Evolutionary conservation across 1,140 invertebrate species (phyloP).

Genomic region (Asobara japonica): DNA sequence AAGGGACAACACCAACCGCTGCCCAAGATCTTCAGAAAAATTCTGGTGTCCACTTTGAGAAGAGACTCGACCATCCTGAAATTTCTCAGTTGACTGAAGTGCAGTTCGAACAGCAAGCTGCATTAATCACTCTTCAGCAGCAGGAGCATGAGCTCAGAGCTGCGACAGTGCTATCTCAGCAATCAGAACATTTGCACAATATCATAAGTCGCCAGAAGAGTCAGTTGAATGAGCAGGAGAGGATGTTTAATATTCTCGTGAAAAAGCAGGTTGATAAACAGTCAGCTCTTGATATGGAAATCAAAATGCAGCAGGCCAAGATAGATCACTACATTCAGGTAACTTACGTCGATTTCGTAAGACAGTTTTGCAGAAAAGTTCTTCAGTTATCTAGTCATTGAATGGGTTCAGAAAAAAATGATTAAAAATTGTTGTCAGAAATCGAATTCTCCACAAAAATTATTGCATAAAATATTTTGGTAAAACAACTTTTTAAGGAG

Average conservation of each 20-base stretch:
- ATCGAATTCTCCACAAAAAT: no score
- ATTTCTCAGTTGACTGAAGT: constrained; percentile 40
- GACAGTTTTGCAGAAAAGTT: no score
- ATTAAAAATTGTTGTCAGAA: no score
- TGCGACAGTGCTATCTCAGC: constrained; percentile 49
- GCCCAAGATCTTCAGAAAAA: not conserved
- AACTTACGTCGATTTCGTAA: no score
- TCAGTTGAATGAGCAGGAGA: constrained; percentile 51
- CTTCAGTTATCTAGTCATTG: no score
- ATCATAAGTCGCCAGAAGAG: constrained; percentile 48
- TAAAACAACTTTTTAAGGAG: no score
- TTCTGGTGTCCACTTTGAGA: not conserved
- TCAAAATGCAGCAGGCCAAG: constrained; percentile 57
- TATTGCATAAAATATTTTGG: no score
- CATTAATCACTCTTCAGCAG: constrained; percentile 54
- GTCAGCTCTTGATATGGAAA: constrained; percentile 52
- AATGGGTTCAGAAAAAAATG: no score
- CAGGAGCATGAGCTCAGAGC: constrained; percentile 54
- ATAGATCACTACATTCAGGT: constrained; percentile 57
- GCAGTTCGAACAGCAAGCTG: constrained; percentile 52
- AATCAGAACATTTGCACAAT: constrained; percentile 51
- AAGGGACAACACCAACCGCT: not conserved
- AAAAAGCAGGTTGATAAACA: constrained; percentile 56
- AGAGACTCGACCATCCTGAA: constrained; percentile 25
- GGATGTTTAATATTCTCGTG: constrained; percentile 53